Evolutionary conservation across 2,797 vertebrate species (phyloP), one percentile per base, ranked within the genome.

Genomic region (Rhinichthys osculus): DNA sequence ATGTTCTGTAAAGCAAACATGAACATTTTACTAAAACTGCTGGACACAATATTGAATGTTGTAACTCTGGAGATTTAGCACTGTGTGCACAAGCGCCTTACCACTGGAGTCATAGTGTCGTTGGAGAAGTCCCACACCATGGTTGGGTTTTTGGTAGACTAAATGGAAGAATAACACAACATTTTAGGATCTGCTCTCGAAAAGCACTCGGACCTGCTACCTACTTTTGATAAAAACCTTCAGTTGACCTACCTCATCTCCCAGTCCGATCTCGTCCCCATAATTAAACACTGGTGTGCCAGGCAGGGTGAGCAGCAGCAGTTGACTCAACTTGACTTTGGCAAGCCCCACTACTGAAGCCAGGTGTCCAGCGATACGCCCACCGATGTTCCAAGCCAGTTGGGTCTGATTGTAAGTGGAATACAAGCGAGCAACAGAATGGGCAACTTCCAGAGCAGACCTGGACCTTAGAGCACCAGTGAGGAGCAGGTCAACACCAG

Each of bases 201-300:
- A 40, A 79, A 85, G 50, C n/a, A 54, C 2, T 3, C 13, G 0
- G 44, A 67, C 50, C 27, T 13, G 33, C 1, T 38, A 17, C 0
- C 7, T 44, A 11, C 4, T 19, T 57, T 67, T 38, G 21, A 70
- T 35, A 16, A 19, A 19, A n/a, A 40, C 7, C 38, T 70, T 4
- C 1, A 21, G 14, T 16, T 21, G 44, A 19, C 69, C 85, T 66
- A 92, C 93, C 90, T 96, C 17, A 47, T 92, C 93, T 89, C 78
- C 83, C 85, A 97, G 91, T 27, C 96, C 96, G 3, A 97, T 95
- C 92, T 97, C 97, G 44, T 97, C 97, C 1, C 97, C 97, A 1
- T 96, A 97, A 90, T 92, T 96, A 79, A 97, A 94, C 47, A 98
- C 85, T 0, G 97, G 96, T 0, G 96, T 97, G 19, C 97, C 97